Base-by-base conservation (phyloP, 2,797 vertebrate species). In the Phrynocephalus vlangalii region DNA sequence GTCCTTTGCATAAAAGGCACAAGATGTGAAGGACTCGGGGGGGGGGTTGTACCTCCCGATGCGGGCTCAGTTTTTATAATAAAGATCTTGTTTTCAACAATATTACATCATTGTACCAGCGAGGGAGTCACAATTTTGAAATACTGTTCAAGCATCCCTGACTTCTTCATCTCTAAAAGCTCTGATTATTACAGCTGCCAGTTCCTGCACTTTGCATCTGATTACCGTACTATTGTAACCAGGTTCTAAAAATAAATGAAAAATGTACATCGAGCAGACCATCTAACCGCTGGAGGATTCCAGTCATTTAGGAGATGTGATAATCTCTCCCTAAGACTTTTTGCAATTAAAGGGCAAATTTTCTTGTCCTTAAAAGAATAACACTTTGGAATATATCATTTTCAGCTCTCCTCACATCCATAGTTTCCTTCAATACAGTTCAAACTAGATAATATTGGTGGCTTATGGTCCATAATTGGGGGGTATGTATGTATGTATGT, bases 181-280 rank as follows among this genome's bases (percentile, higher is more conserved):
- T 90, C n/a, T 52, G 44, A 30, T 84, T 90, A 70, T 90, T 93
- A 89, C n/a, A 50, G 56, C 76, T 85, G 82, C 38, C 71, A 38
- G 68, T 93, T 94, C 63, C 44, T 63, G 67, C 24, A 90, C 88
- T 94, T 95, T 90, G 56, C 81, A 91, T 89, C 93, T 95, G 93
- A 92, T 94, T 88, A 91, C 79, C 26, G 75, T 56, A 93, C 67
- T 44, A 92, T 79, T 77, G 89, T 30, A 87, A 66, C 90, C 91
- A 90, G 38, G 56, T 66, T 86, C 89, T 95, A 94, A 95, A 95
- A 96, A 95, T 93, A 95, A 89, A 91, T 87, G 50, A 33, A 56
- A 4, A 1, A 67, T 0, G 6, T 77, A 88, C 93, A 92, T 91
- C 88, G 87, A 88, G 84, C 84, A 11, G 0, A 56, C 66, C 71